These are phyloP conservation scores for Campoletis sonorensis DNA, from an alignment of 1,140 invertebrate genomes.

Conservation along the genomic window DNA sequence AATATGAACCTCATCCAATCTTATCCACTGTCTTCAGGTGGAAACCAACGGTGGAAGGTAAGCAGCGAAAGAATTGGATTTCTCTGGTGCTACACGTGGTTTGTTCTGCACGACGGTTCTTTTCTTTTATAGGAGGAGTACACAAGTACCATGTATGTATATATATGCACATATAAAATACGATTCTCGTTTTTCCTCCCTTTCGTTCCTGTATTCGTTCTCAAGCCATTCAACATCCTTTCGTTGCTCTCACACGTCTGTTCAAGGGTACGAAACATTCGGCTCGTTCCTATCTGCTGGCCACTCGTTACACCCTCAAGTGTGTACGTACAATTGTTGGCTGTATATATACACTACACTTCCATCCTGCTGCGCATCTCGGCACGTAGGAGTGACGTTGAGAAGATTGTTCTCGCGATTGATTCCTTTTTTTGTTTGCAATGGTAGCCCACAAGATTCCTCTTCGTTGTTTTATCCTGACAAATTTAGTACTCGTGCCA, in stretches of 20 bases:
- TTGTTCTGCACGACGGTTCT: not conserved
- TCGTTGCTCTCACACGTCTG: too few species aligned
- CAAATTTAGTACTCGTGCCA: too few species aligned
- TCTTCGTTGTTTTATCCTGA: too few species aligned
- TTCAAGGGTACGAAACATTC: too few species aligned
- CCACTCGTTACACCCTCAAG: too few species aligned
- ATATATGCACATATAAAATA: not conserved
- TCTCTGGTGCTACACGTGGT: not conserved
- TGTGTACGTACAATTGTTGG: not conserved
- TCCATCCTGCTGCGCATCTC: not conserved
- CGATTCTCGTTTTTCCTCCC: not conserved
- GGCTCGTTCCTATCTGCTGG: too few species aligned
- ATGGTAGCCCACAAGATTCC: too few species aligned
- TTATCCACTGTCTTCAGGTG: constrained; percentile 2
- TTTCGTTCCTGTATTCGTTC: not conserved
- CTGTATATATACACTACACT: not conserved
- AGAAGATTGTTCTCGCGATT: not conserved
- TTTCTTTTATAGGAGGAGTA: not conserved
- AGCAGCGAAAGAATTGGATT: constrained; percentile 13
- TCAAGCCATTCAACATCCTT: not conserved
- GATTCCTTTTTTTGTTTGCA: not conserved
- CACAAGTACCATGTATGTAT: not conserved
- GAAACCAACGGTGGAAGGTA: not conserved
- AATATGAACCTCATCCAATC: not conserved
- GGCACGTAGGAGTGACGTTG: not conserved